Base-by-base conservation (phyloP, 2,113 vertebrate genomes). In the Oophaga pumilio region DNA sequence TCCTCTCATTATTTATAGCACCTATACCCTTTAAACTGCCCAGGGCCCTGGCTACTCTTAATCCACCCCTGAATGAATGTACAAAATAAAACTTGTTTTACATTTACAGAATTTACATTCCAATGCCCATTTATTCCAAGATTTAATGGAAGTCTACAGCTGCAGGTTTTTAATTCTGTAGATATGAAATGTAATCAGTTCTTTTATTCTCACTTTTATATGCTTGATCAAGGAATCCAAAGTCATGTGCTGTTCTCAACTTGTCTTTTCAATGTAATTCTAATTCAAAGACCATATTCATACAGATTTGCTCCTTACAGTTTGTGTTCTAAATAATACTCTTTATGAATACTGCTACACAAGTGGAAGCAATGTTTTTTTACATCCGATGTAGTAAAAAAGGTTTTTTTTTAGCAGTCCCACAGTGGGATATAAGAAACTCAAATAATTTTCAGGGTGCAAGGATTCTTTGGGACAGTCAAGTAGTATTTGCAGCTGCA, bases 151-250 rank as follows among this genome's bases (percentile, higher is more conserved):
- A 24, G 50, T 76, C 74, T 52, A 81, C 81, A 82, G 81, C 81
- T 82, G 81, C 68, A 62, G 20, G 59, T 24, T 60, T 68, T 66
- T 82, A 59, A 17, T 43, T 9, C 13, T 68, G 14, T n/a, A 26
- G 24, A 82, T 82, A 17, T 68, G 81, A 82, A 82, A 68, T 24
- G 81, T 50, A 82, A 82, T 82, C 81, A 82, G 81, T 52, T 64
- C 60, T 52, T 79, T 82, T 82, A 68, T 84, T 84, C 43, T 59
- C 26, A 22, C 64, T 84, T 71, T 69, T 68, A 66, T 57, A 17
- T 84, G 64, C 66, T 33, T 84, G 52, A 82, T 66, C 1, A 52
- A 52, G 33, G 24, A n/a, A 82, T 68, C 43, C 62, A 22, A 60
- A 50, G 43, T 43, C 49, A 68, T 82, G 43, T 82, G 81, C 24